Percentiles rank a stretch among this genome's conserved stretches.
phyloP scores from a whole-genome alignment of 2,113 vertebrate species.

The Brachyhypopomus gauderio region DNA sequence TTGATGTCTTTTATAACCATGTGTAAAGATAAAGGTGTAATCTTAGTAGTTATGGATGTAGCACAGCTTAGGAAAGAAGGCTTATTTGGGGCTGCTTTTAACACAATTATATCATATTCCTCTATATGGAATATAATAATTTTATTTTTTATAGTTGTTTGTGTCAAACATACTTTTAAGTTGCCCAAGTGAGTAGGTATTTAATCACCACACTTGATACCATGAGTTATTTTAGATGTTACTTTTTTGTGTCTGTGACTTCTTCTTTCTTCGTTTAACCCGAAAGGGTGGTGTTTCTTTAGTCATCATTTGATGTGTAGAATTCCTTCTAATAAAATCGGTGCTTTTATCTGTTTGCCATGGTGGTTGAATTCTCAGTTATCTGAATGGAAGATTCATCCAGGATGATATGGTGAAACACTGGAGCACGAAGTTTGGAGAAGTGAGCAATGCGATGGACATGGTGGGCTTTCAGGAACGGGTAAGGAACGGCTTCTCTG shows the following conservation, averaged over 20 bases:
- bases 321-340: background rate
- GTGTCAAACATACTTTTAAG: too few species aligned
- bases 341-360: conserved; percentile 5
- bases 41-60: background rate
- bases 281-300: background rate
- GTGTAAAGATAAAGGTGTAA: background rate
- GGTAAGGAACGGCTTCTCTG: conserved; percentile 60
- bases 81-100: too few species aligned
- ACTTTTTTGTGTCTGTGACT: too few species aligned
- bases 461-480: conserved; percentile 81
- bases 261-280: background rate
- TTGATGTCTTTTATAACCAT: background rate
- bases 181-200: too few species aligned
- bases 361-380: conserved; percentile 61
- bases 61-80: too few species aligned
- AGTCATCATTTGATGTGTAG: background rate
- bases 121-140: too few species aligned
- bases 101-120: too few species aligned
- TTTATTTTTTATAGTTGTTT: too few species aligned
- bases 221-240: too few species aligned
- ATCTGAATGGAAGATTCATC: conserved; percentile 68
- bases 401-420: conserved; percentile 56
- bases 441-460: conserved; percentile 77
- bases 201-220: too few species aligned
- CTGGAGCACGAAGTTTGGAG: conserved; percentile 72